Evolutionary conservation across 2,888 invertebrate species (phyloP).

Genomic region (Yponomeuta malinellus): DNA sequence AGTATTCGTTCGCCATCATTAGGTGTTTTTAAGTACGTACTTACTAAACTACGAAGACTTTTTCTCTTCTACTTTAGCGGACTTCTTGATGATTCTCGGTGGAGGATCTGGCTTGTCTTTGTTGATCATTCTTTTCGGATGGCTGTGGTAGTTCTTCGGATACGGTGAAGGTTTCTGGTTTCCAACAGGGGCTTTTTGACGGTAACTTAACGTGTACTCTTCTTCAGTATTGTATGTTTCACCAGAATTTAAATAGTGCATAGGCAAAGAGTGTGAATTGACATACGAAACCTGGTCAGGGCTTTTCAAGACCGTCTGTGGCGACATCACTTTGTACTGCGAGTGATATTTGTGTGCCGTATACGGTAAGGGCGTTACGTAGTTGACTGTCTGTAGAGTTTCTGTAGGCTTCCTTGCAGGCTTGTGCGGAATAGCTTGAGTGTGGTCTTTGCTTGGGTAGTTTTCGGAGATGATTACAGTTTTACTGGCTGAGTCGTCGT

Average conservation of each 20-base stretch:
- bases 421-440: constrained; percentile 58
- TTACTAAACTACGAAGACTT: constrained; percentile 29
- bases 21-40: not conserved
- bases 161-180: constrained; percentile 48
- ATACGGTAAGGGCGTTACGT: constrained; percentile 60
- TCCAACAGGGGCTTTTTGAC: constrained; percentile 42
- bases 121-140: constrained; percentile 54
- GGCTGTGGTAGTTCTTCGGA: constrained; percentile 56
- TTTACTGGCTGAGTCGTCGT: constrained; percentile 35
- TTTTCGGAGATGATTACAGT: constrained; percentile 68
- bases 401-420: constrained; percentile 31
- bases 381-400: constrained; percentile 54
- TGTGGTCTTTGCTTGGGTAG: constrained; percentile 75
- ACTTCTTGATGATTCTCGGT: constrained; percentile 15
- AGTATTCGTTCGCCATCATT: not conserved
- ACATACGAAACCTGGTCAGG: constrained; percentile 61
- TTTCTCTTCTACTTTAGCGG: constrained; percentile 34
- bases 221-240: constrained; percentile 38
- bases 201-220: constrained; percentile 45
- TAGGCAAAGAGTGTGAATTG: constrained; percentile 52
- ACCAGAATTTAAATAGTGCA: constrained; percentile 33
- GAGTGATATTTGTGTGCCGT: constrained; percentile 55
- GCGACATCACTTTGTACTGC: constrained; percentile 61
- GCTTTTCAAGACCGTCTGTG: constrained; percentile 55
- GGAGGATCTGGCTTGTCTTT: constrained; percentile 35